Base-by-base conservation (phyloP, 2,888 invertebrate species). In the Latrodectus elegans region DNA sequence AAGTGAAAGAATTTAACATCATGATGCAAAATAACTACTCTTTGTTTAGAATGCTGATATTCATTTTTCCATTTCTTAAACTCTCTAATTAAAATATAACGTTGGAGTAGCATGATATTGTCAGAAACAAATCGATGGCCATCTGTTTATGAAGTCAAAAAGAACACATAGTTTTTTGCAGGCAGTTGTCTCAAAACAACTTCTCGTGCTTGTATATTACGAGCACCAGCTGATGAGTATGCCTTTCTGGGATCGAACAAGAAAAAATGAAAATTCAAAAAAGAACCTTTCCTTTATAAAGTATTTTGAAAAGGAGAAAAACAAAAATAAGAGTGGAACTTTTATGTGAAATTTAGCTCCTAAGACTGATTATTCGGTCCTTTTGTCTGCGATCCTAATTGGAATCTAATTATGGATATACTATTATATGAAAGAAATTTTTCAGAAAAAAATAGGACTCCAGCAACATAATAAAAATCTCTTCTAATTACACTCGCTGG, bases 341-440 rank as follows among this genome's bases (percentile, higher is more conserved):
- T 78, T 49, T 67, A 67, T 67, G 78, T 73, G 78, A 67, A 84
- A 72, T 73, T 72, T 77, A 38, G 64, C 67, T 72, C 67, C 55
- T 53, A 15, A 74, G 65, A 60, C 84, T 67, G 78, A 84, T 78
- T 84, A 84, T 84, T 84, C 52, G 73, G 12, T 67, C 78, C 70
- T 22, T 84, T 84, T 84, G 77, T 78, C 72, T 67, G 65, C 53
- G 22, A 38, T 78, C 65, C 73, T 84, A 84, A 78, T 78, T 73
- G 78, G 55, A 84, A 78, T 84, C 78, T 84, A 72, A 78, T 78
- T 73, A 84, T 78, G 78, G 73, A 68, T 67, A 73, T 68, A 75
- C 68, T 22, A 83, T 65, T 60, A 78, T 77, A 72, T 70, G 76
- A 72, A 73, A 78, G 67, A 73, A 55, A 78, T 84, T 84, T 84